Evolutionary conservation across 2,113 vertebrate genomes (phyloP).

Genomic region (Dicaeum eximium): DNA sequence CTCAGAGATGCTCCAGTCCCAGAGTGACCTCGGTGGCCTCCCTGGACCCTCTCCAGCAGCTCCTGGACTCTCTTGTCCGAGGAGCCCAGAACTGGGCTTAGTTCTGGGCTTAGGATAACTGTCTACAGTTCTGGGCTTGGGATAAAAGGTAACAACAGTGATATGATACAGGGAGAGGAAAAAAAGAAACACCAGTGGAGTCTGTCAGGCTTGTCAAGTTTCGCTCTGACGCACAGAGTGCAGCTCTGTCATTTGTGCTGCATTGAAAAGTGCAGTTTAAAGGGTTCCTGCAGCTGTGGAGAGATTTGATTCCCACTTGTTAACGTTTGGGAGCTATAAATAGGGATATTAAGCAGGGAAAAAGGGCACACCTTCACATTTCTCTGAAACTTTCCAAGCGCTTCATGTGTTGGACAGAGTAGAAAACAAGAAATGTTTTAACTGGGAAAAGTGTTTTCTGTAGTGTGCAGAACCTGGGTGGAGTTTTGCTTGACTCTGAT

Average conservation of each 20-base stretch:
- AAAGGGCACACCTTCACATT: background rate
- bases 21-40: background rate
- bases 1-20: background rate
- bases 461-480: background rate
- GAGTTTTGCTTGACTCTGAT: background rate
- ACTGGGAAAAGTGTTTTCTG: background rate
- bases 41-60: background rate
- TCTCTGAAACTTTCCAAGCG: background rate
- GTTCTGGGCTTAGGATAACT: background rate
- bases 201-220: constrained; percentile 45
- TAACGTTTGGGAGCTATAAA: background rate
- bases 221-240: background rate
- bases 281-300: background rate
- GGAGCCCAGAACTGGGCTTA: background rate
- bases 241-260: background rate
- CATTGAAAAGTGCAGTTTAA: background rate
- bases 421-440: background rate
- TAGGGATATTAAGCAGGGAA: background rate
- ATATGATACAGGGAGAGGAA: background rate
- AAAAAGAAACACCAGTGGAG: background rate
- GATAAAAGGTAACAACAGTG: background rate
- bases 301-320: background rate
- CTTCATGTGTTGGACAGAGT: background rate
- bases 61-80: background rate
- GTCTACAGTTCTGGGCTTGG: background rate